Conservation (phyloP, 2,888 invertebrate species). For the Gonocerus acuteangulatus region DNA sequence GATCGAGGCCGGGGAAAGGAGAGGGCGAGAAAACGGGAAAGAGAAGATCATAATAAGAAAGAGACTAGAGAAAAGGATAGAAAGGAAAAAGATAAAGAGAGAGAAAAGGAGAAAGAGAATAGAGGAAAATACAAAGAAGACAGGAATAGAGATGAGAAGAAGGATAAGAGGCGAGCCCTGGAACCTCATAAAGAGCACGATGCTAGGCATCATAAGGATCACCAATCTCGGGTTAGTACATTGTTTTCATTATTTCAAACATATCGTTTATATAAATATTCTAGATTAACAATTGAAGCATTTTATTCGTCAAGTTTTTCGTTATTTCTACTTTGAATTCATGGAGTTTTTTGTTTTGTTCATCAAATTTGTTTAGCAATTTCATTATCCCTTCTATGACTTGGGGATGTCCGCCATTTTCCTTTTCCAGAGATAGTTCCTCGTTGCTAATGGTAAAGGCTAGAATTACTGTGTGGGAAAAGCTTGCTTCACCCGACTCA, state of each 20-base stretch:
- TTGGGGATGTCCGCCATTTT: too few relatives aligned
- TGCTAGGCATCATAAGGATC: constrained; percentile 24
- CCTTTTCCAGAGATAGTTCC: too few relatives aligned
- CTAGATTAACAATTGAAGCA: too few relatives aligned
- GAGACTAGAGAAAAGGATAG: constrained; percentile 10
- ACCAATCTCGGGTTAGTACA: constrained; percentile 12
- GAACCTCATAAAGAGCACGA: constrained; percentile 15
- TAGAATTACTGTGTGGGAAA: too few relatives aligned
- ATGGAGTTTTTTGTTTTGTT: too few relatives aligned
- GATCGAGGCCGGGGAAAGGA: constrained; percentile 1
- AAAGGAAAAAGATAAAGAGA: background rate
- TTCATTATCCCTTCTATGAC: too few relatives aligned
- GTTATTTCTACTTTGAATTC: too few relatives aligned
- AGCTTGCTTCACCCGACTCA: too few relatives aligned
- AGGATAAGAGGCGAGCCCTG: constrained; percentile 1
- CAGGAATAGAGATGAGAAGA: constrained; percentile 10
- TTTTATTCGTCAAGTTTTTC: too few relatives aligned
- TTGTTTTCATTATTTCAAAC: background rate
- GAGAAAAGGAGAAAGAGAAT: background rate
- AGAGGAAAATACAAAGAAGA: background rate
- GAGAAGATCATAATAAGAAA: constrained; percentile 7
- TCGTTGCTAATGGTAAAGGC: too few relatives aligned
- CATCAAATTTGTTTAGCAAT: too few relatives aligned
- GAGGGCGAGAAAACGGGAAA: constrained; percentile 39
- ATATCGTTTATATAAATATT: background rate